Percentiles rank a stretch among this genome's conserved stretches.
These are phyloP conservation scores for Dolichoris vasculosae DNA, from an alignment of 1,140 invertebrate genomes.

Conservation along the genomic window DNA sequence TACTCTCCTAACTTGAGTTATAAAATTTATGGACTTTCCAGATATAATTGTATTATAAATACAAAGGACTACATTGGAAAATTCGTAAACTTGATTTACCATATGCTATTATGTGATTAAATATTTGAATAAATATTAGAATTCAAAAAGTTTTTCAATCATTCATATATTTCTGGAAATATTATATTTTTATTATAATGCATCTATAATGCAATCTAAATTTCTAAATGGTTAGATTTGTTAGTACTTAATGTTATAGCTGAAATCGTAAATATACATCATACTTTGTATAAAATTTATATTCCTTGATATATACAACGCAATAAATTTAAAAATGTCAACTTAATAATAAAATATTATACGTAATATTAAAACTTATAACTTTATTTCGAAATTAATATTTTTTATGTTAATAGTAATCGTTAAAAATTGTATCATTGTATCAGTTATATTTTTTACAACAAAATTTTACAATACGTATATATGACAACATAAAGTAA, in stretches of 20 bases:
- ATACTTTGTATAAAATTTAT: background rate
- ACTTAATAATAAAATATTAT: too few species aligned
- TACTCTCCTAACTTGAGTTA: background rate
- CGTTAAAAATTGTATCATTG: too few species aligned
- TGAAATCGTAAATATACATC: background rate
- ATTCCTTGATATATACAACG: background rate
- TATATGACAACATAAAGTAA: too few species aligned
- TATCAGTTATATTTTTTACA: too few species aligned
- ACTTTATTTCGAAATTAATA: too few species aligned
- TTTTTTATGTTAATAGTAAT: too few species aligned
- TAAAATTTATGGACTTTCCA: constrained; percentile 28
- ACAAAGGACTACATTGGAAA: constrained; percentile 22
- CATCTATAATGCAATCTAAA: too few species aligned
- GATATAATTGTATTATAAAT: constrained; percentile 42
- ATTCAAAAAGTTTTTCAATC: background rate
- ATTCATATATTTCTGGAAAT: background rate
- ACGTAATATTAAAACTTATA: too few species aligned
- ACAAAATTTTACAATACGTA: too few species aligned
- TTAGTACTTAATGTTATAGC: background rate
- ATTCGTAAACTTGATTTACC: constrained; percentile 37
- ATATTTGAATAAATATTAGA: background rate
- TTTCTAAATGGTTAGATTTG: background rate
- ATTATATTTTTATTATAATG: background rate
- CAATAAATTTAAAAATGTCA: too few species aligned
- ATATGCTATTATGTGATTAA: background rate